phyloP scores from a whole-genome alignment of 2,113 vertebrate genomes.

The Hippoglossus stenolepis region DNA sequence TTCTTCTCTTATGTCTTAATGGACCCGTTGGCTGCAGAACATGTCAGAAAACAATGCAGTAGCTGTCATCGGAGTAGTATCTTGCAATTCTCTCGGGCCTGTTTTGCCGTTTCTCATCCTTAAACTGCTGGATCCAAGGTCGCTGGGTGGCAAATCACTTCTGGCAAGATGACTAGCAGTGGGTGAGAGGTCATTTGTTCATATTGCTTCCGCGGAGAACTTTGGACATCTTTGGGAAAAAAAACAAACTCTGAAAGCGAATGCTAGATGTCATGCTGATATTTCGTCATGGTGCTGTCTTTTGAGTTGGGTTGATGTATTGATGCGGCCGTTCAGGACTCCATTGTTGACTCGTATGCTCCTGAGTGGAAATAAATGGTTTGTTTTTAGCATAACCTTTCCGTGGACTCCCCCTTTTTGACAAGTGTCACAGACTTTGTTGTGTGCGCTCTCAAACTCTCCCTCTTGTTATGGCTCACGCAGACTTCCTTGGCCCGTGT shows the following conservation, averaged over 20 bases:
- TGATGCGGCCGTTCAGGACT: not conserved
- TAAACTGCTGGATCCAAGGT: not conserved
- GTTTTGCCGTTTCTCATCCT: too few species aligned
- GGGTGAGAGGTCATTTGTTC: not conserved
- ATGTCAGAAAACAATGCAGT: too few species aligned
- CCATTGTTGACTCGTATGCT: not conserved
- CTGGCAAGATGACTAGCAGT: not conserved
- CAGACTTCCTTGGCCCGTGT: slow-evolving; percentile 45
- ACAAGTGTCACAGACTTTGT: not conserved
- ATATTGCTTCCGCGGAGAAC: not conserved
- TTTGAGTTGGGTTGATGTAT: not conserved
- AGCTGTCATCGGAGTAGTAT: not conserved
- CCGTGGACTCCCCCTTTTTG: not conserved
- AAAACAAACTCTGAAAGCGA: not conserved
- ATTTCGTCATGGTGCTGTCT: not conserved
- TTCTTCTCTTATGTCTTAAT: too few species aligned
- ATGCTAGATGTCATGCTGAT: not conserved
- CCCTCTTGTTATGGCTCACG: slow-evolving; percentile 39
- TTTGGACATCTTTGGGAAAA: not conserved
- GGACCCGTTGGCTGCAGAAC: too few species aligned
- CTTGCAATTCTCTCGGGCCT: not conserved
- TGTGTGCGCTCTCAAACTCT: slow-evolving; percentile 13
- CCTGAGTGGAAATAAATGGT: not conserved
- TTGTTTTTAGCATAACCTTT: slow-evolving; percentile 1
- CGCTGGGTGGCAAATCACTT: not conserved